Evolutionary conservation across 2,113 vertebrate genomes (phyloP).

Genomic region (Lichenostomus cassidix): DNA sequence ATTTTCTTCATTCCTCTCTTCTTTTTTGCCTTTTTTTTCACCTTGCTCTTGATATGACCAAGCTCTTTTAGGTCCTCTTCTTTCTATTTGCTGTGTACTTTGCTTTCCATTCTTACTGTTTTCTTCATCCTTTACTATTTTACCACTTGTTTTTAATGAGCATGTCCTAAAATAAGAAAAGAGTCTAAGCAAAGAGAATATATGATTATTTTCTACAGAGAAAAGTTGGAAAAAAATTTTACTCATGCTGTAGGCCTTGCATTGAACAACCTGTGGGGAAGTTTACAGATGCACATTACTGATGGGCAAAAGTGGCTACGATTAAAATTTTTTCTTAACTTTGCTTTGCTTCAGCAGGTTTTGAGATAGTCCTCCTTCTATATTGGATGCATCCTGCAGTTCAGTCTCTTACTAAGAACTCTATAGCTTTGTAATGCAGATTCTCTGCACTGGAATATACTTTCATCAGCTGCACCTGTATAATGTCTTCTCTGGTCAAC

Average conservation of each 20-base stretch:
- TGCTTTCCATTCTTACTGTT: neutral
- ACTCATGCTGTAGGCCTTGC: neutral
- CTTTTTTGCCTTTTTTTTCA: neutral
- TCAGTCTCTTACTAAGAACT: neutral
- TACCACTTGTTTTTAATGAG: neutral
- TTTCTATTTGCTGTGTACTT: neutral
- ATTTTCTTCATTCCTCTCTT: constrained; percentile 10
- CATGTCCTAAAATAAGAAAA: neutral
- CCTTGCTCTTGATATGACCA: neutral
- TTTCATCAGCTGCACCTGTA: neutral
- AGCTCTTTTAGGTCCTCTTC: neutral
- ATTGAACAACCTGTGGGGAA: neutral
- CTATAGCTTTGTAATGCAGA: neutral
- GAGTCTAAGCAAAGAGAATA: neutral
- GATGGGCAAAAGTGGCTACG: neutral
- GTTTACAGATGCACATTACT: neutral
- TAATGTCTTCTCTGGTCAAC: neutral
- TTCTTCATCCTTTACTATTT: neutral
- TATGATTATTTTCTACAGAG: neutral
- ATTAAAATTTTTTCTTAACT: neutral
- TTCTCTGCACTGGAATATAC: neutral
- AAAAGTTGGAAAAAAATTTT: neutral
- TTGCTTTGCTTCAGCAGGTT: neutral
- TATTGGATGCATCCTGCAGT: neutral
- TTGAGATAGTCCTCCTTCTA: neutral